Evolutionary conservation across 2,888 invertebrate genomes (phyloP), one percentile per base, ranked within the genome.

Genomic region (Scaptomyza tumidula): DNA sequence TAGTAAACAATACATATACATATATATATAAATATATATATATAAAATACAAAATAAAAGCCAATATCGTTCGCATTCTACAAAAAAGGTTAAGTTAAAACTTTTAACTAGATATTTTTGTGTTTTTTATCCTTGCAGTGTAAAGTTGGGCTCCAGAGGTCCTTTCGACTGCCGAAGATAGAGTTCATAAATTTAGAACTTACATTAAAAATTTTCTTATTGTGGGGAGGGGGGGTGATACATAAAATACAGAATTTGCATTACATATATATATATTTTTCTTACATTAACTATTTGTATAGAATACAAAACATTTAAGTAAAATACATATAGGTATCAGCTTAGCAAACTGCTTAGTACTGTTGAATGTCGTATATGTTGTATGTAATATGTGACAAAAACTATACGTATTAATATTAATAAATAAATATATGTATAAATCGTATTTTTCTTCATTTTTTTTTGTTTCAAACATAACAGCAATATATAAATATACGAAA

Each of bases 131-230:
- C 5, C 10, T 50, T 50, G 35, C 50, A 24, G 35, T 35, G n/a
- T 41, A 5, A 11, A 35, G 19, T 35, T 19, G 13, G 33, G 39
- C 14, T 14, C 13, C 7, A 39, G 14, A 39, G 14, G 14, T 39
- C n/a, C 7, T 49, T 16, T 9, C 6, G 49, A 11, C 6, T 16
- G 16, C 48, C 31, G 6, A 11, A 31, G 31, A 48, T 16, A 31
- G 16, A 14, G 49, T 43, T 61, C 27, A 59, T 39, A 52, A 52
- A 57, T 63, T 81, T 85, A 84, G 81, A 81, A 84, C 77, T 81
- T 84, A 81, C 85, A 71, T 77, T 81, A 61, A 81, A 78, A 81
- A 64, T 75, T 60, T 65, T 73, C 3, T 16, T 41, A 9, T 31
- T 31, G 31, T n/a, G n/a, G n/a, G n/a, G n/a, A n/a, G 65, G 60